These are phyloP conservation scores for Panulirus ornatus DNA, from an alignment of 1,140 invertebrate species.

Conservation along the genomic window DNA sequence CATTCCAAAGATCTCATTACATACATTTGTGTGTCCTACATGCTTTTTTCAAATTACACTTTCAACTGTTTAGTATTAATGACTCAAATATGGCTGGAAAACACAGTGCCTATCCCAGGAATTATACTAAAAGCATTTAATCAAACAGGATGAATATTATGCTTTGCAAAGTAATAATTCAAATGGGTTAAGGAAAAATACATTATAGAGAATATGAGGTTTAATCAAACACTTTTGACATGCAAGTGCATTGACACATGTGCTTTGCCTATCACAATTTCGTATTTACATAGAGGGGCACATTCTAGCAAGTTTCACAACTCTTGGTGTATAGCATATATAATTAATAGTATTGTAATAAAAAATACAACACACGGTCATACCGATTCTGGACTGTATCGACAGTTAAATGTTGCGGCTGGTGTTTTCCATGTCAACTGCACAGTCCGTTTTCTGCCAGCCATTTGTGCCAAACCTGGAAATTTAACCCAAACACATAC, in stretches of 20 bases:
- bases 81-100: too few species aligned
- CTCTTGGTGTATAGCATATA: slow-evolving; percentile 66
- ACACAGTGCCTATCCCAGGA: too few species aligned
- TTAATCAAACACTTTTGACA: slow-evolving; percentile 72
- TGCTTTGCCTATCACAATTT: slow-evolving; percentile 72
- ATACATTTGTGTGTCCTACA: too few species aligned
- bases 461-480: slow-evolving; percentile 14
- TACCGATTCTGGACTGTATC: slow-evolving; percentile 49
- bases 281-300: slow-evolving; percentile 72
- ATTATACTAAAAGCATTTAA: background rate
- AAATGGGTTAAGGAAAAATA: slow-evolving; percentile 11
- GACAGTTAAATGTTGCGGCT: background rate
- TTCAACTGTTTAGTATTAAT: too few species aligned
- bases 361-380: slow-evolving; percentile 68
- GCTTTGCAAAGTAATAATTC: background rate
- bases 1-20: too few species aligned
- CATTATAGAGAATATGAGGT: slow-evolving; percentile 66
- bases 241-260: slow-evolving; percentile 70
- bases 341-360: slow-evolving; percentile 62
- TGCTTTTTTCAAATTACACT: too few species aligned
- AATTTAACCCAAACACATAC: slow-evolving; percentile 3
- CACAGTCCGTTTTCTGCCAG: slow-evolving; percentile 22
- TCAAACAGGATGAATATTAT: too few species aligned
- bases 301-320: slow-evolving; percentile 72
- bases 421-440: slow-evolving; percentile 8